phyloP scores from a whole-genome alignment of 2,797 vertebrate genomes.

The Pterois miles region DNA sequence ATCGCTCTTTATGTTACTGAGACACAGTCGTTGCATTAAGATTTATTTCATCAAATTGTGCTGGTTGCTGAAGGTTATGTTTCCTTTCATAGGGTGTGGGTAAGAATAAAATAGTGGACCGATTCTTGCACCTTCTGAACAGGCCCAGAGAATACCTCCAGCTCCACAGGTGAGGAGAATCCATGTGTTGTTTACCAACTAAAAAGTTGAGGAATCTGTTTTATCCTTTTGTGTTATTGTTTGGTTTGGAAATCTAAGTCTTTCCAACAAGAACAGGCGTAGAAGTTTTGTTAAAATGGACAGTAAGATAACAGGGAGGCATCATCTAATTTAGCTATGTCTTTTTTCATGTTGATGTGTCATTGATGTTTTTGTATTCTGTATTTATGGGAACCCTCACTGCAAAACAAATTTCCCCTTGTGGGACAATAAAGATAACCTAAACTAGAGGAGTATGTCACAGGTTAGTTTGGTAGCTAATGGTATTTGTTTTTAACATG shows the following conservation, averaged over 20 bases:
- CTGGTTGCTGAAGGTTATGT: background rate
- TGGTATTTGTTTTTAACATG: background rate
- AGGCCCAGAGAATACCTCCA: slow-evolving; percentile 97
- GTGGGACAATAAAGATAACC: too few species aligned
- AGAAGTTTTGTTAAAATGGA: too few species aligned
- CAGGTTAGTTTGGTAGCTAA: background rate
- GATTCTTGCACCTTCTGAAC: slow-evolving; percentile 96
- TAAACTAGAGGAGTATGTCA: background rate
- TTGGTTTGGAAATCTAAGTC: too few species aligned
- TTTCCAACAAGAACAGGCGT: too few species aligned
- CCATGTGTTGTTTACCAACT: background rate
- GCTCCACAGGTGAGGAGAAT: slow-evolving; percentile 90
- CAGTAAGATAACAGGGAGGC: too few species aligned
- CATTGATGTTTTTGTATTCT: too few species aligned
- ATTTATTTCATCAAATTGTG: background rate
- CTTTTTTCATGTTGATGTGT: too few species aligned
- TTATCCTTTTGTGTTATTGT: too few species aligned
- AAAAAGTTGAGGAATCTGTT: too few species aligned
- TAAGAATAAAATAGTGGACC: slow-evolving; percentile 97
- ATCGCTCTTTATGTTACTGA: background rate
- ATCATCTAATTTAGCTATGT: too few species aligned
- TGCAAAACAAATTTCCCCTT: too few species aligned
- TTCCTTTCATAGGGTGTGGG: slow-evolving; percentile 90
- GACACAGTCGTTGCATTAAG: background rate
- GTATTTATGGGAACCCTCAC: too few species aligned